Percentiles rank a stretch among this genome's conserved stretches.
phyloP scores from a whole-genome alignment of 2,113 vertebrate genomes.

The Cheilinus undulatus region DNA sequence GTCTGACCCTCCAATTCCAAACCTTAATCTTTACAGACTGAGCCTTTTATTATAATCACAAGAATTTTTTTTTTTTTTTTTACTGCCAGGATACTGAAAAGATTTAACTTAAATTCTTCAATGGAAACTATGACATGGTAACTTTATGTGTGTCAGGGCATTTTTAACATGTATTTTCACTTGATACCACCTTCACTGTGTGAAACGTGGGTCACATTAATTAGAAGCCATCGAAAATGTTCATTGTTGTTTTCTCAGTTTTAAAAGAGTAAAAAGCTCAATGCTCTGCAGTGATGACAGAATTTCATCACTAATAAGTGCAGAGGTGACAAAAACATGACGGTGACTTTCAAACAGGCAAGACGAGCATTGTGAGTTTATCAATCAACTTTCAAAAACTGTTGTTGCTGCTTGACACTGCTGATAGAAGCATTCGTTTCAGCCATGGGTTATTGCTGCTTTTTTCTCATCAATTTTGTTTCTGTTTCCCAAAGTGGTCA shows the following conservation, averaged over 20 bases:
- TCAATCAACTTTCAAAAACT: background rate
- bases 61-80: no score
- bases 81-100: background rate
- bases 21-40: no score
- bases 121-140: background rate
- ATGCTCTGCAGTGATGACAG: background rate
- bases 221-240: background rate
- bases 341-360: background rate
- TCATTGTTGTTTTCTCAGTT: background rate
- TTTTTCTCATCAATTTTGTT: conserved; percentile 6
- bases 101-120: background rate
- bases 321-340: background rate
- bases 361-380: background rate
- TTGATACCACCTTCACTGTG: background rate
- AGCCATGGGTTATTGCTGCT: conserved; percentile 5
- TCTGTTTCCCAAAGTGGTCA: conserved; percentile 30
- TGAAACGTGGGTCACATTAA: background rate
- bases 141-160: background rate
- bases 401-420: background rate
- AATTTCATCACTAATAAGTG: background rate
- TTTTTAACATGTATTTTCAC: conserved; percentile 8
- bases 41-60: no score
- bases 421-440: conserved; percentile 5
- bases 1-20: no score
- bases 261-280: background rate